phyloP scores from a whole-genome alignment of 2,888 invertebrate genomes.

The Eumerus sabulonum region DNA sequence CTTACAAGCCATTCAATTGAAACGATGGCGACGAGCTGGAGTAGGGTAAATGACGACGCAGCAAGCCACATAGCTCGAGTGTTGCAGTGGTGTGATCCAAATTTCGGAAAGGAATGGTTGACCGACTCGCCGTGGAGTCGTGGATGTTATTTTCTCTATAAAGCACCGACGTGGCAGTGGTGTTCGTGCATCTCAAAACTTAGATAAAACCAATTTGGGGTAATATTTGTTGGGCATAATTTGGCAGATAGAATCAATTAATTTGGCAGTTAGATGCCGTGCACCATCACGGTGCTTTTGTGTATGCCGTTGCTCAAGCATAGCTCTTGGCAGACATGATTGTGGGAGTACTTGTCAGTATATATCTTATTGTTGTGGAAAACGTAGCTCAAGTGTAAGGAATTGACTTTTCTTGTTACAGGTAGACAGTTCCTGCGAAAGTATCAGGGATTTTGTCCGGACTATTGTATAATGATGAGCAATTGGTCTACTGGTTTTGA shows the following conservation, averaged over 20 bases:
- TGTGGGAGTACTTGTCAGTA: too few relatives aligned
- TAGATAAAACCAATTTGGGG: slow-evolving; percentile 56
- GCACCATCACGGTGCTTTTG: slow-evolving; percentile 2
- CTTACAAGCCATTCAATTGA: too few relatives aligned
- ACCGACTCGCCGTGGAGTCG: slow-evolving; percentile 36
- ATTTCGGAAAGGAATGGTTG: slow-evolving; percentile 37
- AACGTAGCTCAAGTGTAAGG: too few relatives aligned
- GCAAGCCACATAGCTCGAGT: slow-evolving; percentile 23
- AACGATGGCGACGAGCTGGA: neutral
- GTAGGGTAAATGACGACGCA: slow-evolving; percentile 5
- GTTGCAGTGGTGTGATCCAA: slow-evolving; percentile 39
- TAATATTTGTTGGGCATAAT: slow-evolving; percentile 58
- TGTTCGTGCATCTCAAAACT: slow-evolving; percentile 50
- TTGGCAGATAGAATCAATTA: slow-evolving; percentile 56
- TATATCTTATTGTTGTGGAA: too few relatives aligned
- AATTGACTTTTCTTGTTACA: too few relatives aligned
- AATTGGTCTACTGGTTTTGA: too few relatives aligned
- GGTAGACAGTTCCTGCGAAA: too few relatives aligned
- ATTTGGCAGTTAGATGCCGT: slow-evolving; percentile 42
- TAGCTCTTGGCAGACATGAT: too few relatives aligned
- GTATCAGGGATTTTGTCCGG: too few relatives aligned
- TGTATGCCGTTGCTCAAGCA: too few relatives aligned
- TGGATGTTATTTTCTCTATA: slow-evolving; percentile 2
- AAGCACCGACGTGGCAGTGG: slow-evolving; percentile 9
- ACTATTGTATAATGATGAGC: too few relatives aligned